A percentile compares a stretch with the other conserved stretches of the same genome.
Conservation (phyloP, 2,888 invertebrate genomes). For the Caenorhabditis sp. region DNA sequence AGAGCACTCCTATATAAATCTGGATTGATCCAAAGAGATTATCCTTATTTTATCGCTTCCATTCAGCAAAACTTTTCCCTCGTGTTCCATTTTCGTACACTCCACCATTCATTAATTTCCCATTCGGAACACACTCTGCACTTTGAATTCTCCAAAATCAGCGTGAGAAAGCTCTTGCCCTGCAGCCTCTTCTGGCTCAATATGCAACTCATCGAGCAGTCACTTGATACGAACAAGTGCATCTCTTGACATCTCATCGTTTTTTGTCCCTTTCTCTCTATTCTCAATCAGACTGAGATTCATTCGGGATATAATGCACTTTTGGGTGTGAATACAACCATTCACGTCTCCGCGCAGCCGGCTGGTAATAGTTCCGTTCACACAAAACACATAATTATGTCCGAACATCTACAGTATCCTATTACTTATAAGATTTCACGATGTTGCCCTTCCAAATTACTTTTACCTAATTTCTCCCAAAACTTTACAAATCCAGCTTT, state of each 20-base stretch:
- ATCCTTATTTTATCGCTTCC: not conserved
- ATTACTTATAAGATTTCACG: conserved; percentile 34
- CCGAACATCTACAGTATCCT: conserved; percentile 12
- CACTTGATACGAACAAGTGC: conserved; percentile 65
- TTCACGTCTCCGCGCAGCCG: conserved; percentile 45
- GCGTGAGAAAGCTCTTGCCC: conserved; percentile 46
- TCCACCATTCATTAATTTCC: conserved; percentile 8
- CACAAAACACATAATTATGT: conserved; percentile 49
- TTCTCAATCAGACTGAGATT: conserved; percentile 55
- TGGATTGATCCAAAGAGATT: not conserved
- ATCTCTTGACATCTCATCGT: conserved; percentile 50
- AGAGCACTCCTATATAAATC: conserved; percentile 18
- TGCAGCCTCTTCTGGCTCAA: conserved; percentile 36
- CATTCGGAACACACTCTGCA: conserved; percentile 14
- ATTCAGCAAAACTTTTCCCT: not conserved
- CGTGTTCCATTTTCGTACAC: conserved; percentile 2
- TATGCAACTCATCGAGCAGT: conserved; percentile 62
- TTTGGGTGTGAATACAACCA: conserved; percentile 16
- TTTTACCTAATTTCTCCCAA: not conserved
- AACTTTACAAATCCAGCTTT: conserved; percentile 10
- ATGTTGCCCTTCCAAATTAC: conserved; percentile 26
- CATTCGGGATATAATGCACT: conserved; percentile 58
- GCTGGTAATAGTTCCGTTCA: conserved; percentile 52
- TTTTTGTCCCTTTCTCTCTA: conserved; percentile 27
- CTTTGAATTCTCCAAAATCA: conserved; percentile 37